phyloP scores from a whole-genome alignment of 2,888 invertebrate species.

The Pseudanteris insignis region DNA sequence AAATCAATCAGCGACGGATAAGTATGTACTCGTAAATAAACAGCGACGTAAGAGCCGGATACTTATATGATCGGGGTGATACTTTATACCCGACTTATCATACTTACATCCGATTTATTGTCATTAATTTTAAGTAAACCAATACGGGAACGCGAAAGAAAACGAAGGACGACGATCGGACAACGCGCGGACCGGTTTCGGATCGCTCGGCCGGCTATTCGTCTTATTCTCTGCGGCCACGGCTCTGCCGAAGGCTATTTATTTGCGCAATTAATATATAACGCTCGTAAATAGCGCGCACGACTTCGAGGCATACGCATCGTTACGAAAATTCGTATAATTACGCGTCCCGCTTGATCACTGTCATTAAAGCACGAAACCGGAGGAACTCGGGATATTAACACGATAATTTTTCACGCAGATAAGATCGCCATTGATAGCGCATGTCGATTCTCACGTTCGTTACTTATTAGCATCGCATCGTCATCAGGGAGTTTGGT shows the following conservation, averaged over 20 bases:
- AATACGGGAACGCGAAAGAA: constrained; percentile 47
- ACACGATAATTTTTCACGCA: constrained; percentile 1
- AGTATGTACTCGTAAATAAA: background rate
- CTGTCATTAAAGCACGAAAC: constrained; percentile 52
- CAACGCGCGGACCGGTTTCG: constrained; percentile 54
- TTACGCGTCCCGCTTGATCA: constrained; percentile 57
- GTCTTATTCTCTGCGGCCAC: constrained; percentile 34
- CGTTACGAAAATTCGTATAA: constrained; percentile 56
- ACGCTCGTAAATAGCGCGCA: constrained; percentile 62
- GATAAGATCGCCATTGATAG: no score
- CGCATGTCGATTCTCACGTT: no score
- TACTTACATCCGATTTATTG: constrained; percentile 58
- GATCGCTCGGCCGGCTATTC: constrained; percentile 18
- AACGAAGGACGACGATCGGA: constrained; percentile 43
- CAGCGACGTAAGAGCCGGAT: background rate
- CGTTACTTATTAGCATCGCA: no score
- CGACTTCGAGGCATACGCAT: constrained; percentile 50
- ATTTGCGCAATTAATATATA: constrained; percentile 66
- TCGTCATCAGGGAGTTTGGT: no score
- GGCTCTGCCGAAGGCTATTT: constrained; percentile 56
- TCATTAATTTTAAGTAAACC: constrained; percentile 63
- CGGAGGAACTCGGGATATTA: constrained; percentile 26
- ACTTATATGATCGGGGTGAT: constrained; percentile 9
- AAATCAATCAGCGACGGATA: no score
- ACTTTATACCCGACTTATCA: constrained; percentile 45